phyloP scores from a whole-genome alignment of 1,140 invertebrate species.

The Eupristina koningsbergeri region DNA sequence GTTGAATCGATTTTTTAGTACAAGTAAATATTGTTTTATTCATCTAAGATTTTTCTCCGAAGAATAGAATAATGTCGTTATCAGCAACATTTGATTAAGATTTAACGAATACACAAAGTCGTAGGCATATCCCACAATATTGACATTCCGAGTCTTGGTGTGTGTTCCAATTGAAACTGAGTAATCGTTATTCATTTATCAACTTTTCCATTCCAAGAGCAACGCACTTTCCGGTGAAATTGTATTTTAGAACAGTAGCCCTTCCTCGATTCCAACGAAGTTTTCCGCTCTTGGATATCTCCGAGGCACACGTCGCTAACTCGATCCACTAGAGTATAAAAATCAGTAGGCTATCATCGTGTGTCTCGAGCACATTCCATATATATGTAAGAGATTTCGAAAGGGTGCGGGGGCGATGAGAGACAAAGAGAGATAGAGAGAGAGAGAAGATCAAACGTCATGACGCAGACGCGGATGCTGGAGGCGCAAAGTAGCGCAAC shows the following conservation, averaged over 20 bases:
- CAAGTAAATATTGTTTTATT: background rate
- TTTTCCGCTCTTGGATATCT: background rate
- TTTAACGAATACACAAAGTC: too few relatives aligned
- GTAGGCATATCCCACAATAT: too few relatives aligned
- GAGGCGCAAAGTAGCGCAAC: slow-evolving; percentile 47
- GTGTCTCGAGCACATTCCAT: background rate
- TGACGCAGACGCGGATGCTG: background rate
- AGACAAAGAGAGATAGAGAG: background rate
- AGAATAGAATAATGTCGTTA: too few relatives aligned
- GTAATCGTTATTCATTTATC: background rate
- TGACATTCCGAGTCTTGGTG: too few relatives aligned
- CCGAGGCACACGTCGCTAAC: background rate
- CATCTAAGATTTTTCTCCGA: background rate
- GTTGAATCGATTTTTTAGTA: background rate
- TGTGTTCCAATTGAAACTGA: background rate
- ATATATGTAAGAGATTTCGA: background rate
- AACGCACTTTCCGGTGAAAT: background rate
- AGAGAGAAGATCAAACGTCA: background rate
- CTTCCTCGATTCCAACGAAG: background rate
- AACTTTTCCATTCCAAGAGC: background rate
- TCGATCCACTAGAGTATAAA: background rate
- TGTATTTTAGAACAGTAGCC: background rate
- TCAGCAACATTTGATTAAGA: too few relatives aligned
- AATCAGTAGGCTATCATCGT: slow-evolving; percentile 42
- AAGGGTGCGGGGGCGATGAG: background rate